phyloP scores from a whole-genome alignment of 2,113 vertebrate genomes.

The Struthio camelus region DNA sequence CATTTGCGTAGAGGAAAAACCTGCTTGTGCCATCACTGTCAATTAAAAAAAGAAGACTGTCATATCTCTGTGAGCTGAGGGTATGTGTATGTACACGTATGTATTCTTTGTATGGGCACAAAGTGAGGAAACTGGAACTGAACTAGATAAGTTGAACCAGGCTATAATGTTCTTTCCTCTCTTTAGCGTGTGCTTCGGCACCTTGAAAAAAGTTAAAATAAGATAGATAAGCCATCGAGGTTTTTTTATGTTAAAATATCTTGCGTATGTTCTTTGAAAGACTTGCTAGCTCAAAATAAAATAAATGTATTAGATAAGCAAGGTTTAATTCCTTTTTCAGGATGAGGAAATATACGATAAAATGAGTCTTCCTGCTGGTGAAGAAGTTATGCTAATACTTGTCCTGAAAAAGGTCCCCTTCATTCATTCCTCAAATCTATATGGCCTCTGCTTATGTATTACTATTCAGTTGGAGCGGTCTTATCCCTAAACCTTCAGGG shows the following conservation, averaged over 20 bases:
- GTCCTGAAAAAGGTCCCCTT: background rate
- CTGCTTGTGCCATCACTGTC: fast-evolving
- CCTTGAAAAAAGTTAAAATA: background rate
- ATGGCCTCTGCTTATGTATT: background rate
- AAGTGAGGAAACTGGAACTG: background rate
- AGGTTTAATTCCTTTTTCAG: background rate
- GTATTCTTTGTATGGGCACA: background rate
- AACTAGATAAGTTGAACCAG: background rate
- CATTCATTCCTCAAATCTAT: background rate
- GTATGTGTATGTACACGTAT: background rate
- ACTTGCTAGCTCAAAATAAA: background rate
- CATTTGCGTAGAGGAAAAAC: background rate
- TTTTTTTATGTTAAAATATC: background rate
- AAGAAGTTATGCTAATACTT: background rate
- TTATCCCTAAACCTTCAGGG: background rate
- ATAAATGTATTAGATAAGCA: background rate
- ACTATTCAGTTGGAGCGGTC: background rate
- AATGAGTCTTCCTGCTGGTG: background rate
- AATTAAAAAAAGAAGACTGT: background rate
- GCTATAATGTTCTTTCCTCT: background rate
- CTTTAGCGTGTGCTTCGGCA: background rate
- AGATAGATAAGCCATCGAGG: background rate
- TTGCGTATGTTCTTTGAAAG: background rate
- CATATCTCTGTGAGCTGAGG: background rate
- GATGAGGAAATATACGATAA: background rate